A percentile compares a stretch with the other conserved stretches of the same genome.
Evolutionary conservation across 2,797 vertebrate genomes (phyloP).

Genomic region (Neosilurus hyrtlii): DNA sequence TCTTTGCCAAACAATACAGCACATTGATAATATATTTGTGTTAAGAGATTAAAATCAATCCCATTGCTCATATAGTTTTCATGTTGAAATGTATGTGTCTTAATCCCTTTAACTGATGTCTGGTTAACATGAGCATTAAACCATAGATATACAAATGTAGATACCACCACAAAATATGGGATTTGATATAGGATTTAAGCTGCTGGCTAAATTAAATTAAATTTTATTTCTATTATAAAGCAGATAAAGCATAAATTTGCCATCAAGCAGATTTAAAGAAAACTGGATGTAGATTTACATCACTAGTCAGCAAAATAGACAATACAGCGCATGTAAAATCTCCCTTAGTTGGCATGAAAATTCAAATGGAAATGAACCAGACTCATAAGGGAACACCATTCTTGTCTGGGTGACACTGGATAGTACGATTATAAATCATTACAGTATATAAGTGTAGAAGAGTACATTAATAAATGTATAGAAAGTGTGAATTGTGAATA

Average conservation of each 20-base stretch:
- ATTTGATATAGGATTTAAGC: not conserved
- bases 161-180: not conserved
- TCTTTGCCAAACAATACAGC: conserved; percentile 13
- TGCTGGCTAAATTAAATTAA: not conserved
- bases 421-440: not conserved
- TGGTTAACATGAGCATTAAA: not conserved
- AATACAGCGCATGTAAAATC: not conserved
- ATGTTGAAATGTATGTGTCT: not conserved
- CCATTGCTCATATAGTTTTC: not conserved
- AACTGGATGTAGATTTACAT: not conserved
- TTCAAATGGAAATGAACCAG: not conserved
- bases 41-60: not conserved
- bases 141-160: conserved; percentile 17
- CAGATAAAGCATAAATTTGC: not conserved
- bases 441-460: not conserved
- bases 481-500: not conserved
- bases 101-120: not conserved
- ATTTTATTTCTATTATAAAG: not conserved
- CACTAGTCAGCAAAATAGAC: not conserved
- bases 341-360: not conserved
- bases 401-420: not conserved
- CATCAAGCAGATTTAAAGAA: not conserved
- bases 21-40: not conserved
- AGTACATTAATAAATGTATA: not conserved
- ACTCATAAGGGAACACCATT: not conserved